A percentile compares a stretch with the other conserved stretches of the same genome.
Conservation (phyloP, 2,113 vertebrate genomes). For the Melanotaenia duboulayi region DNA sequence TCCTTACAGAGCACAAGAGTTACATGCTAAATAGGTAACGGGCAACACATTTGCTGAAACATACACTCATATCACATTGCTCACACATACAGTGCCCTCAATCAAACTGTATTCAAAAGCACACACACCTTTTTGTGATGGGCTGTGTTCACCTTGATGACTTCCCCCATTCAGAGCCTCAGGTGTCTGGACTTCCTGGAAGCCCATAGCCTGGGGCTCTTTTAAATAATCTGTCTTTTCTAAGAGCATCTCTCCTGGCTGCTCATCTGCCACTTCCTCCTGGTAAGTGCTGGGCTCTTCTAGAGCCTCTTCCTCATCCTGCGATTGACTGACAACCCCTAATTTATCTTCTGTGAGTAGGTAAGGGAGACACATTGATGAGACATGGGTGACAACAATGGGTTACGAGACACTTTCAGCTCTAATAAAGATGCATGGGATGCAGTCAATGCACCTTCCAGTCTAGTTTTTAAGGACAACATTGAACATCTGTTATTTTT, state of each 20-base stretch:
- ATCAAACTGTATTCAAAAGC: conserved; percentile 33
- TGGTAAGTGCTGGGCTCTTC: conserved; percentile 51
- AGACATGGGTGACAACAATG: conserved; percentile 63
- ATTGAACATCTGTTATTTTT: too few relatives aligned
- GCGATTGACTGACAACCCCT: conserved; percentile 66
- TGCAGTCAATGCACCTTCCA: conserved; percentile 39
- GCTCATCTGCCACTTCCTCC: conserved; percentile 64
- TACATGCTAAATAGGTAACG: conserved; percentile 47
- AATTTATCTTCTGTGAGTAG: conserved; percentile 64
- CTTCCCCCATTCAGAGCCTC: conserved; percentile 73
- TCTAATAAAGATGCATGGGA: conserved; percentile 73
- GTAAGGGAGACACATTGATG: conserved; percentile 54
- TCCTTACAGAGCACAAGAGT: conserved; percentile 29
- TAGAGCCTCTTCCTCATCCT: conserved; percentile 61
- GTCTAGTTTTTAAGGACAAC: neutral
- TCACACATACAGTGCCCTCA: conserved; percentile 2
- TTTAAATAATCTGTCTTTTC: conserved; percentile 66
- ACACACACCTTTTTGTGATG: conserved; percentile 75
- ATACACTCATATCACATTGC: neutral
- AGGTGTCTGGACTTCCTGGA: conserved; percentile 60
- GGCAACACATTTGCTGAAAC: conserved; percentile 1
- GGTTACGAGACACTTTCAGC: conserved; percentile 67
- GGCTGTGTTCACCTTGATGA: conserved; percentile 63
- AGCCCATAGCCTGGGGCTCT: conserved; percentile 70
- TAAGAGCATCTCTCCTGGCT: conserved; percentile 64